Base-by-base conservation (phyloP, 2,113 vertebrate genomes). In the Boulengerochromis microlepis region DNA sequence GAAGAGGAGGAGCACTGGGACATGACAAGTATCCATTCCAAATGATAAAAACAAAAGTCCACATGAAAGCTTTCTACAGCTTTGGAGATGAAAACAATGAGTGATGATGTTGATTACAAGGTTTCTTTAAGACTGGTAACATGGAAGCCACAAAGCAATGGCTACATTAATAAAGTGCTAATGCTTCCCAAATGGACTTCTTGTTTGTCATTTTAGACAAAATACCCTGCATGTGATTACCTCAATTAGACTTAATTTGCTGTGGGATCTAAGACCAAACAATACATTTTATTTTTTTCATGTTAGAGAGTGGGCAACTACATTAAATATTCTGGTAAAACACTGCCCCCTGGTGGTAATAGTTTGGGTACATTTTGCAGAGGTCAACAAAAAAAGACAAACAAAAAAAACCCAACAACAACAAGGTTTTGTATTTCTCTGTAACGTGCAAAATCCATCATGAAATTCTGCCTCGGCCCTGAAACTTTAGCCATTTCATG, bases 401-500 rank as follows among this genome's bases (percentile, higher is more conserved):
- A 1, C 0, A 10, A 11, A 1, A 42, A 3, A 7, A 8, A 0
- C 3, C 6, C 2, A 64, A n/a, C 3, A 64, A 64, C 16, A 64
- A 69, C 1, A 71, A 71, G n/a, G 66, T 0, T 71, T 22, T 71
- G 35, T 15, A 40, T 69, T 71, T 42, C 66, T 71, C 11, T 71
- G 35, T 24, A 71, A 71, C 0, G 3, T 40, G 61, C 4, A 66
- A 66, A 35, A 38, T 38, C 8, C 19, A 38, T 22, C 22, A 22
- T 38, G 19, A 69, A 69, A 69, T 40, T 71, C 64, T 24, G 64
- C 7, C 33, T 69, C 19, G 1, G 64, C 11, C 10, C 35, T 42
- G 12, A 71, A 42, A 71, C 66, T 24, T 71, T 1, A 40, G 7
- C 19, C 64, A 40, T 69, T 40, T 71, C 4, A 71, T 71, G 7